Evolutionary conservation across 1,140 invertebrate species (phyloP).

Genomic region (Melitaea cinxia): DNA sequence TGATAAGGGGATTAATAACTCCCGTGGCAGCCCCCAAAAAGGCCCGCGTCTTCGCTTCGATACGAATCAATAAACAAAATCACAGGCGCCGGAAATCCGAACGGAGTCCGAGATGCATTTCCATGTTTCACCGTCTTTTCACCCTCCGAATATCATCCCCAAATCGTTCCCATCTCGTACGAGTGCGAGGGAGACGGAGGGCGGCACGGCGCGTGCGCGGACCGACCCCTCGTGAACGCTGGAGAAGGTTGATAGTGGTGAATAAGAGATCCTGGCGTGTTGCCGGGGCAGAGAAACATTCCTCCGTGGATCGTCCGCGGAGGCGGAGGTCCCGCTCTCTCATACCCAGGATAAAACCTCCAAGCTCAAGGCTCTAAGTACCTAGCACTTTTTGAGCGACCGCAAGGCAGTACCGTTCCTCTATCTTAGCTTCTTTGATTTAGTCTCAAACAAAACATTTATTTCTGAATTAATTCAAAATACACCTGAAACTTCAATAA

Average conservation of each 20-base stretch:
- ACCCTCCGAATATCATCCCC: conserved; percentile 77
- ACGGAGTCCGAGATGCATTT: conserved; percentile 76
- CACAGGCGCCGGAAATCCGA: conserved; percentile 77
- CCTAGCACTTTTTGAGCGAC: conserved; percentile 27
- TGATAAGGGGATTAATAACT: conserved; percentile 71
- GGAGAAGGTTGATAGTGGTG: conserved; percentile 67
- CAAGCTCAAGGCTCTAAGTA: conserved; percentile 32
- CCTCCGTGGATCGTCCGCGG: conserved; percentile 73
- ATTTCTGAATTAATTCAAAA: conserved; percentile 9
- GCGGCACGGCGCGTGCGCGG: conserved; percentile 64
- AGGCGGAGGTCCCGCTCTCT: conserved; percentile 76
- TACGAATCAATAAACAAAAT: conserved; percentile 80
- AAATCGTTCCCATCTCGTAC: conserved; percentile 53
- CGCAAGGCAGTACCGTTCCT: conserved; percentile 34
- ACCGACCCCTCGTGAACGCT: conserved; percentile 66
- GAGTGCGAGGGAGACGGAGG: conserved; percentile 54
- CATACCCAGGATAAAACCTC: conserved; percentile 53
- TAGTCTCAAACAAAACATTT: neutral
- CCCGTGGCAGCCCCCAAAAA: conserved; percentile 45
- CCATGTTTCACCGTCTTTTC: conserved; percentile 78
- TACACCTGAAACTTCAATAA: conserved; percentile 10
- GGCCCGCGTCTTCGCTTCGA: conserved; percentile 52
- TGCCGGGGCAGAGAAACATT: conserved; percentile 67
- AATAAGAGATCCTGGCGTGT: conserved; percentile 68
- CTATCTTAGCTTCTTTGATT: conserved; percentile 12